Percentiles rank a stretch among this genome's conserved stretches.
Evolutionary conservation across 2,888 invertebrate genomes (phyloP).

Genomic region (Baronia brevicornis): DNA sequence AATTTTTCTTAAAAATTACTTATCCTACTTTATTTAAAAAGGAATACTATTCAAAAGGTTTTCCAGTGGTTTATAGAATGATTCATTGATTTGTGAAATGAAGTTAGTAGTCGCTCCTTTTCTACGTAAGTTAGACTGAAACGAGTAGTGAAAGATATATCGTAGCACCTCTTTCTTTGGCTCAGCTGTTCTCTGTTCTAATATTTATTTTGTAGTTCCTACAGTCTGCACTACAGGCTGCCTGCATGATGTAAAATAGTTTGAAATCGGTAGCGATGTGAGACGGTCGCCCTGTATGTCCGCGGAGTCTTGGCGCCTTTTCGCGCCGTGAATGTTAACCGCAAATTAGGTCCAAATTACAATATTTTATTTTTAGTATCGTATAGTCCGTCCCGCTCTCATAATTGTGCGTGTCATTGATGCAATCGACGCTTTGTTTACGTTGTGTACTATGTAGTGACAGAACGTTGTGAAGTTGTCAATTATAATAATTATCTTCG

Average conservation of each 20-base stretch:
- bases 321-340: constrained; percentile 52
- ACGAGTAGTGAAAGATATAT: constrained; percentile 11
- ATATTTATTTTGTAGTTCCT: too few relatives aligned
- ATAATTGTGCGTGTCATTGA: constrained; percentile 42
- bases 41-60: too few relatives aligned
- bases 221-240: too few relatives aligned
- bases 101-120: constrained; percentile 14
- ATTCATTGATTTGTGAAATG: constrained; percentile 13
- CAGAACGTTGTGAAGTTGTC: constrained; percentile 23
- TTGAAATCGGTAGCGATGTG: constrained; percentile 72
- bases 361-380: constrained; percentile 30
- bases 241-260: constrained; percentile 55
- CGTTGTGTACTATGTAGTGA: constrained; percentile 37
- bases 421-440: constrained; percentile 66
- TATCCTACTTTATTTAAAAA: too few relatives aligned
- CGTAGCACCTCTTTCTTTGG: constrained; percentile 52
- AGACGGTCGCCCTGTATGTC: constrained; percentile 69
- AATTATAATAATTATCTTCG: constrained; percentile 5
- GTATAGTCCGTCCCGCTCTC: constrained; percentile 35
- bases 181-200: too few relatives aligned
- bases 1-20: too few relatives aligned
- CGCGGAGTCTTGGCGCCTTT: constrained; percentile 53
- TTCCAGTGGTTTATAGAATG: too few relatives aligned
- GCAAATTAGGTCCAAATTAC: constrained; percentile 59
- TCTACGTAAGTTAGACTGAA: constrained; percentile 7